Evolutionary conservation across 1,140 invertebrate species (phyloP).

Genomic region (Diachasma alloeum): DNA sequence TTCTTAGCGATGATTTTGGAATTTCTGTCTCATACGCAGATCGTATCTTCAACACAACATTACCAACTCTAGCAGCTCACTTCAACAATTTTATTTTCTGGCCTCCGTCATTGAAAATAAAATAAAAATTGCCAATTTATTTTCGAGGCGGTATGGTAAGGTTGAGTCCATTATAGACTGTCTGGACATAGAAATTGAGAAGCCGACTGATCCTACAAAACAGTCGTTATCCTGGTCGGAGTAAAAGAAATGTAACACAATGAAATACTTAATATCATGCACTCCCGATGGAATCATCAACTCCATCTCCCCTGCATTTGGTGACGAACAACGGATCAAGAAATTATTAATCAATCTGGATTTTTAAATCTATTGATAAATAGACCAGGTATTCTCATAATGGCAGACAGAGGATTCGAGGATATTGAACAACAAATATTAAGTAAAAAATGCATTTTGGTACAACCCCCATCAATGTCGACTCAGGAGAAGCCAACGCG

Average conservation of each 20-base stretch:
- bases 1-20: no score
- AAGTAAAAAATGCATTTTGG: constrained; percentile 39
- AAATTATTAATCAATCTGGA: constrained; percentile 46
- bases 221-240: constrained; percentile 57
- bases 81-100: no score
- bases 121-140: no score
- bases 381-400: constrained; percentile 39
- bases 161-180: no score
- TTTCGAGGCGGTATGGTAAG: no score
- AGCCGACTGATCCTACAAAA: no score
- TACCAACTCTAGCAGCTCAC: no score
- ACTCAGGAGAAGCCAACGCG: neutral
- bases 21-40: no score
- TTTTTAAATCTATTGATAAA: constrained; percentile 43
- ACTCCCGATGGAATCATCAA: constrained; percentile 59
- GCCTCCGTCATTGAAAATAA: no score
- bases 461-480: constrained; percentile 38
- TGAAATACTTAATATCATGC: constrained; percentile 54
- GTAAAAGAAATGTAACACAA: constrained; percentile 59
- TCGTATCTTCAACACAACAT: no score
- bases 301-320: constrained; percentile 54
- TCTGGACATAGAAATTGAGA: no score
- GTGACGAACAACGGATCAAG: constrained; percentile 50
- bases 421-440: constrained; percentile 39
- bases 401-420: constrained; percentile 56